phyloP scores from a whole-genome alignment of 2,113 vertebrate genomes.

The Scomber scombrus region DNA sequence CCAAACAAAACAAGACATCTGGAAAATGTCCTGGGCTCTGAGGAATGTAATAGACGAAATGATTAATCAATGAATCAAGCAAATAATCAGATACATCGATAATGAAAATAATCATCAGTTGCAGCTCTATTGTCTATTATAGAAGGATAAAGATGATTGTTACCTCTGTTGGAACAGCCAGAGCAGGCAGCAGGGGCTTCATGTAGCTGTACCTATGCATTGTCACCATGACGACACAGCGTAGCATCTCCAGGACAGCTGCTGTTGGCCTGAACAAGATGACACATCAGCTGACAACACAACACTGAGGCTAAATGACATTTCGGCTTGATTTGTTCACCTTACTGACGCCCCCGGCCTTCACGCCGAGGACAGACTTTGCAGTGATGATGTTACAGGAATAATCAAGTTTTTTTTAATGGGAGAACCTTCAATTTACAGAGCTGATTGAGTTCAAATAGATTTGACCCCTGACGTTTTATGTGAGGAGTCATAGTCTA shows the following conservation, averaged over 20 bases:
- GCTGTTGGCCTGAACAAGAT: slow-evolving; percentile 82
- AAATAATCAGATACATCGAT: too few species aligned
- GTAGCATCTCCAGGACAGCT: slow-evolving; percentile 84
- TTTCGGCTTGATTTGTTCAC: not conserved
- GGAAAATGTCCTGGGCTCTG: too few species aligned
- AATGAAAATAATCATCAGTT: too few species aligned
- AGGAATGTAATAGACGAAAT: too few species aligned
- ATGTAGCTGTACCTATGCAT: slow-evolving; percentile 76
- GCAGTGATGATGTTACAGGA: not conserved
- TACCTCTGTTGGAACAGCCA: slow-evolving; percentile 87
- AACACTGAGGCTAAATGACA: not conserved
- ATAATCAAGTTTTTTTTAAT: not conserved
- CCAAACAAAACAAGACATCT: too few species aligned
- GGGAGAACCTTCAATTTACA: too few species aligned
- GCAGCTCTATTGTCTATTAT: too few species aligned
- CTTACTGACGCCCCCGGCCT: too few species aligned
- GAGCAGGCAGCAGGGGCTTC: slow-evolving; percentile 70
- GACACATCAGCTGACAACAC: slow-evolving; percentile 15
- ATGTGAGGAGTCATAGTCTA: not conserved
- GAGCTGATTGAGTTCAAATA: slow-evolving; percentile 9
- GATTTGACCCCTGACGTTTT: not conserved
- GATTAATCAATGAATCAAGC: too few species aligned
- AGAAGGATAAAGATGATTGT: slow-evolving; percentile 21
- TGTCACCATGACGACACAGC: slow-evolving; percentile 84
- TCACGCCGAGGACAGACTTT: too few species aligned